Evolutionary conservation across 1,140 invertebrate species (phyloP).

Genomic region (Drosophila teissieri): DNA sequence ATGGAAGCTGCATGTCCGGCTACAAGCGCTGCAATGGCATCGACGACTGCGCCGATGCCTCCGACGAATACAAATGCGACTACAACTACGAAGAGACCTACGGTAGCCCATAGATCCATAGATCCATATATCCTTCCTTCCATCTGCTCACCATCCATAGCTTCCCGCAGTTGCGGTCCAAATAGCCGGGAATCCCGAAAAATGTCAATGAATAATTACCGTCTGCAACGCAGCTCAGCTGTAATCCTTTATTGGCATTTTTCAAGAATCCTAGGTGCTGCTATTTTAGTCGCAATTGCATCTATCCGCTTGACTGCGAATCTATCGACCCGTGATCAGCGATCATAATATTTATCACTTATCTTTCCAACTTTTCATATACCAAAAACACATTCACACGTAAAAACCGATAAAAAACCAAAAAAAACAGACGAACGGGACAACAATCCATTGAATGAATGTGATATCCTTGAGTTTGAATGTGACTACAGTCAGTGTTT

Average conservation of each 20-base stretch:
- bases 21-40: conserved; percentile 88
- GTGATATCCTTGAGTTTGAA: conserved; percentile 76
- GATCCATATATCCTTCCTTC: neutral
- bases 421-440: conserved; percentile 41
- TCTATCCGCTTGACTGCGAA: conserved; percentile 9
- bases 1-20: conserved; percentile 88
- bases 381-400: conserved; percentile 31
- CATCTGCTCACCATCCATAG: conserved; percentile 3
- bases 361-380: conserved; percentile 36
- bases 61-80: conserved; percentile 89
- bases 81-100: conserved; percentile 76
- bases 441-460: conserved; percentile 66
- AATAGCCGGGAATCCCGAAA: neutral
- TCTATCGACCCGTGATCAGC: conserved; percentile 8
- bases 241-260: no score
- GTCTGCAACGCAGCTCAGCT: no score
- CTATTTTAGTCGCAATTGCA: neutral
- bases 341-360: conserved; percentile 29
- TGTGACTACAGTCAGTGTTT: conserved; percentile 84
- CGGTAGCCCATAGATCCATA: conserved; percentile 48
- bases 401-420: conserved; percentile 23
- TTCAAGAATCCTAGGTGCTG: no score
- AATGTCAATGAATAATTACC: neutral
- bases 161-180: neutral
- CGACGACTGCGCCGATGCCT: conserved; percentile 88